phyloP scores from a whole-genome alignment of 2,888 invertebrate species.

The Lamellibrachia satsuma region DNA sequence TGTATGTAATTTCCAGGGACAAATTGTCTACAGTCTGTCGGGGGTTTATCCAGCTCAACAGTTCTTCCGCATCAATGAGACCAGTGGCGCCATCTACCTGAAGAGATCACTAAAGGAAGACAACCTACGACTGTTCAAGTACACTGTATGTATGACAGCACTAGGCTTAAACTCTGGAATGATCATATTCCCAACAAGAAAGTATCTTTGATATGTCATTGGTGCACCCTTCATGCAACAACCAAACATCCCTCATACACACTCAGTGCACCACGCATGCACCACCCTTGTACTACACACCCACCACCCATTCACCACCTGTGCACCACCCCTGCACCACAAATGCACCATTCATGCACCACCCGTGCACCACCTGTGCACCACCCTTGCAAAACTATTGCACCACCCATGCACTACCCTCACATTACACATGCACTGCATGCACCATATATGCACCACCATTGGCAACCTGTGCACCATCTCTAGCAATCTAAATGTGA shows the following conservation, averaged over 20 bases:
- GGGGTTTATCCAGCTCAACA: slow-evolving; percentile 44
- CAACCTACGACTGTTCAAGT: slow-evolving; percentile 34
- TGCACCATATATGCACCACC: neutral
- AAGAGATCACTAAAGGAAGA: slow-evolving; percentile 37
- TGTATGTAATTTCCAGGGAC: slow-evolving; percentile 7
- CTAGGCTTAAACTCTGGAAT: neutral
- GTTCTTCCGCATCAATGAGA: slow-evolving; percentile 42
- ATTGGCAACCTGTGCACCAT: neutral
- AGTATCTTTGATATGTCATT: too few relatives aligned
- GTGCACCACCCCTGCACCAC: neutral
- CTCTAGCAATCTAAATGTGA: neutral
- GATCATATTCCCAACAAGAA: neutral
- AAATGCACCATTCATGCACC: neutral
- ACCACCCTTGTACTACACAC: neutral
- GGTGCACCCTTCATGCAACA: neutral
- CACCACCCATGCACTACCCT: neutral
- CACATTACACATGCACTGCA: neutral
- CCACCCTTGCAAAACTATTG: neutral
- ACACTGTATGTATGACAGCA: slow-evolving; percentile 35
- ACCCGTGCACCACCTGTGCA: neutral
- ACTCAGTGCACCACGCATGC: neutral
- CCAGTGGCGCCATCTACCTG: slow-evolving; percentile 38
- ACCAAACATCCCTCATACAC: neutral
- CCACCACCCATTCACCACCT: neutral
- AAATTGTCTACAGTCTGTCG: slow-evolving; percentile 36